Base-by-base conservation (phyloP, 2,113 vertebrate species). In the Tragelaphus buxtoni region DNA sequence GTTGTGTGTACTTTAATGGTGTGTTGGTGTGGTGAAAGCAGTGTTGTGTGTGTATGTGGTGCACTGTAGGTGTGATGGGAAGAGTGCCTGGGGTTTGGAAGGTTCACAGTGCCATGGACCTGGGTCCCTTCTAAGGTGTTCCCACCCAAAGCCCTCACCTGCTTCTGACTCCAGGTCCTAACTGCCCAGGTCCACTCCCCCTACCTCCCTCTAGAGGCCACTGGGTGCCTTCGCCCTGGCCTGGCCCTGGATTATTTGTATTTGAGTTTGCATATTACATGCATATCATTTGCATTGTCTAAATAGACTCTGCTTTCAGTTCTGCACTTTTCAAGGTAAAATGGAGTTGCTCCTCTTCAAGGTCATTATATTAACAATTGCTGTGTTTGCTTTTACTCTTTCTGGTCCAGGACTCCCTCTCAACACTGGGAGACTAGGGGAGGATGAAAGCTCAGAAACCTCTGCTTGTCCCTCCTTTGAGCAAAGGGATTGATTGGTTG, bases 271-370 rank as follows among this genome's bases (percentile, higher is more conserved):
- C 97, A 97, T 97, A 72, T 91, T 35, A 65, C 45, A 49, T 55
- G 65, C 69, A 49, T 77, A 94, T 97, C 60, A 95, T 97, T 97
- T 97, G 92, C 96, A 90, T 97, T 74, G 55, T 92, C 97, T 95
- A 63, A 77, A 55, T 53, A 94, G 93, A 90, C 60, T 86, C 55
- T 39, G 77, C 94, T 94, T 87, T 88, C 80, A 17, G 69, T 72
- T 93, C 60, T 84, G 72, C 83, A 51, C 88, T 94, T 96, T 96
- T 98, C 96, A 93, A 95, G 95, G 95, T 97, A 97, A 97, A 96
- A 97, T 69, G 86, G 58, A 72, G 80, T 63, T 92, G 87, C 84
- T 96, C 20, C 86, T 92, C 91, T 79, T 92, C 93, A 97, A 98
- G 95, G 97, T 97, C 96, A 95, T 96, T 95, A 45, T 61, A 86